phyloP scores from a whole-genome alignment of 64 coral and sea anemone species.

The Pachyseris speciosa region DNA sequence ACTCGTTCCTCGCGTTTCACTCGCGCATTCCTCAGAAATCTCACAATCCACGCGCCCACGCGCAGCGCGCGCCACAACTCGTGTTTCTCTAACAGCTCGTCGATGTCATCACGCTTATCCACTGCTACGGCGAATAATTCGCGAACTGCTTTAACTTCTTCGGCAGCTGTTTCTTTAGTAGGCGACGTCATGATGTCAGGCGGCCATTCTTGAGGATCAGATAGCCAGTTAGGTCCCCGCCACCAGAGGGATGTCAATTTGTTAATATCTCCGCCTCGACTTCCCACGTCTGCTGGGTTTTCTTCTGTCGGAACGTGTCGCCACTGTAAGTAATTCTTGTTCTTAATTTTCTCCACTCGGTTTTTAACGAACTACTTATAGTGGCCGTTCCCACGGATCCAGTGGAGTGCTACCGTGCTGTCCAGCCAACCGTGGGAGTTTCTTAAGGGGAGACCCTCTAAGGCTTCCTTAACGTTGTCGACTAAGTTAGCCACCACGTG shows the following conservation, averaged over 20 bases:
- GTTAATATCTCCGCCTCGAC: background rate
- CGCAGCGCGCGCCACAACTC: constrained; percentile 55
- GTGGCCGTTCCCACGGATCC: background rate
- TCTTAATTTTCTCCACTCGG: constrained; percentile 2
- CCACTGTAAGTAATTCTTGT: constrained; percentile 46
- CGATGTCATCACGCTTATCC: background rate
- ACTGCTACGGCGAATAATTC: constrained; percentile 26
- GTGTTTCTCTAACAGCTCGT: constrained; percentile 19
- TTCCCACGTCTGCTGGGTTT: constrained; percentile 6
- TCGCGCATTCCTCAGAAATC: constrained; percentile 69
- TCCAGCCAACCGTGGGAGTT: constrained; percentile 6
- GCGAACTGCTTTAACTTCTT: background rate
- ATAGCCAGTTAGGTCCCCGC: background rate
- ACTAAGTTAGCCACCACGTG: background rate
- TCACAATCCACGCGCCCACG: constrained; percentile 49
- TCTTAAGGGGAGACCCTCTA: background rate
- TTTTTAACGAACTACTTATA: background rate
- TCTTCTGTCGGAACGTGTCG: too few species aligned
- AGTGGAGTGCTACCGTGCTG: background rate
- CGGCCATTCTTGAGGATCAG: background rate
- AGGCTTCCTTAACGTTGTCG: background rate
- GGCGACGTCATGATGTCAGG: background rate
- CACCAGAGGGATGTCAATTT: background rate
- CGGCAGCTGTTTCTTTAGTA: background rate
- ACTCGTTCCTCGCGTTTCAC: background rate